Conservation (phyloP, 2,113 vertebrate genomes). For the Manacus vitellinus region DNA sequence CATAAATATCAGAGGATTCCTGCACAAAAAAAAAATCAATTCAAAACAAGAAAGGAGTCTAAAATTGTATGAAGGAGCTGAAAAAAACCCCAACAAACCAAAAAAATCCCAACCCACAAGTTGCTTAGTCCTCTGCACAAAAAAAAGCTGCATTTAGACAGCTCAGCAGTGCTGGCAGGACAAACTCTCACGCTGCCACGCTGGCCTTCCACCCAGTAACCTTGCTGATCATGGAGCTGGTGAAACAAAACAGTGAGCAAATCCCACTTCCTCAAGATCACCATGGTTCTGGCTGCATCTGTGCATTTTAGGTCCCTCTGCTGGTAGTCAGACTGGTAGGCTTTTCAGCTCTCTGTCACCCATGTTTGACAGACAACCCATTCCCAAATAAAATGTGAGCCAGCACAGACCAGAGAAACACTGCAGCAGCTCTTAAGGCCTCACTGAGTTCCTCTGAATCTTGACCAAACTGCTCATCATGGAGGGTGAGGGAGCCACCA, state of each 20-base stretch:
- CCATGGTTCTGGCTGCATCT: background rate
- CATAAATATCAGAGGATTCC: background rate
- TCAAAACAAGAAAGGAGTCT: background rate
- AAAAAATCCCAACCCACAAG: background rate
- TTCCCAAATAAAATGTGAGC: background rate
- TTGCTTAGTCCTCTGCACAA: background rate
- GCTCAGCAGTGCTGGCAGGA: background rate
- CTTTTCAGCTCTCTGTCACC: background rate
- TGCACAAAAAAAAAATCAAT: background rate
- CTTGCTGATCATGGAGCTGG: background rate
- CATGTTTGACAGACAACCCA: background rate
- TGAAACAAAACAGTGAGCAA: background rate
- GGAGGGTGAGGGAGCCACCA: background rate
- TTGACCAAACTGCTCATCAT: accelerated
- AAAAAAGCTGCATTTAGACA: background rate
- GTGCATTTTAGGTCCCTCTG: background rate
- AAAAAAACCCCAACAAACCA: background rate
- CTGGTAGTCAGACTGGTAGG: background rate
- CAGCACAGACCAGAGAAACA: background rate
- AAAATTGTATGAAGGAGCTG: background rate
- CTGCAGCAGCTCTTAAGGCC: background rate
- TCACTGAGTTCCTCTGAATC: background rate
- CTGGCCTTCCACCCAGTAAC: background rate
- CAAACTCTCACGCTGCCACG: background rate
- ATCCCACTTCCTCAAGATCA: background rate